Percentiles rank a stretch among this genome's conserved stretches.
Conservation (phyloP, 2,797 vertebrate species). For the Ctenopoma kingsleyae region DNA sequence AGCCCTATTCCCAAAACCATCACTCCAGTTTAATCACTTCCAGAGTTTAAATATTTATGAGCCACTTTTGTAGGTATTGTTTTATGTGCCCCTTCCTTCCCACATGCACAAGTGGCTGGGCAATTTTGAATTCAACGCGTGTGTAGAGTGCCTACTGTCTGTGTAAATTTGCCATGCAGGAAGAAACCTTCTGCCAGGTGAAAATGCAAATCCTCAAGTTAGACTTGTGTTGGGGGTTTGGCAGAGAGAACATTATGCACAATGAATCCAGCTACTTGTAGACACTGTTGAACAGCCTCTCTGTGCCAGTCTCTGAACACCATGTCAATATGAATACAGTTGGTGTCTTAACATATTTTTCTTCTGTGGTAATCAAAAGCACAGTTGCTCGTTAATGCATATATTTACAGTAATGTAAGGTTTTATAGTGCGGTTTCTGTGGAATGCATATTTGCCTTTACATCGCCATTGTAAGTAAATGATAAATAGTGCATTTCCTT, state of each 20-base stretch:
- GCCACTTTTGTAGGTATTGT: background rate
- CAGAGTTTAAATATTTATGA: background rate
- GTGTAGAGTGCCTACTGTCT: background rate
- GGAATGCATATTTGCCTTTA: background rate
- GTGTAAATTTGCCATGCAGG: slow-evolving; percentile 30
- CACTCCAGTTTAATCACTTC: background rate
- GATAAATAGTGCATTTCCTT: background rate
- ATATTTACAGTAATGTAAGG: background rate
- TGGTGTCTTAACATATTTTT: background rate
- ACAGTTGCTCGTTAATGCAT: background rate
- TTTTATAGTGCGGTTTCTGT: too few species aligned
- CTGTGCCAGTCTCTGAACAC: slow-evolving; percentile 4
- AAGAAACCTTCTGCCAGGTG: slow-evolving; percentile 5
- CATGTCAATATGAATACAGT: background rate
- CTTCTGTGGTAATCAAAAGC: background rate
- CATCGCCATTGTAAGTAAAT: background rate
- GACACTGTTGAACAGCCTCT: background rate
- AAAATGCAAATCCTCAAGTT: slow-evolving; percentile 19
- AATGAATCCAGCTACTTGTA: background rate
- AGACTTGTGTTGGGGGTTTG: background rate
- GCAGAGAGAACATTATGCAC: background rate
- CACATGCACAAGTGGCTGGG: background rate
- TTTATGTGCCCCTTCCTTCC: background rate
- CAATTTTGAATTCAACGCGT: background rate
- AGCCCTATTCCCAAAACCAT: background rate